Evolutionary conservation across 37 sponge, comb jelly and placozoan genomes (phyloP).

Genomic region (Halichondria panicea): DNA sequence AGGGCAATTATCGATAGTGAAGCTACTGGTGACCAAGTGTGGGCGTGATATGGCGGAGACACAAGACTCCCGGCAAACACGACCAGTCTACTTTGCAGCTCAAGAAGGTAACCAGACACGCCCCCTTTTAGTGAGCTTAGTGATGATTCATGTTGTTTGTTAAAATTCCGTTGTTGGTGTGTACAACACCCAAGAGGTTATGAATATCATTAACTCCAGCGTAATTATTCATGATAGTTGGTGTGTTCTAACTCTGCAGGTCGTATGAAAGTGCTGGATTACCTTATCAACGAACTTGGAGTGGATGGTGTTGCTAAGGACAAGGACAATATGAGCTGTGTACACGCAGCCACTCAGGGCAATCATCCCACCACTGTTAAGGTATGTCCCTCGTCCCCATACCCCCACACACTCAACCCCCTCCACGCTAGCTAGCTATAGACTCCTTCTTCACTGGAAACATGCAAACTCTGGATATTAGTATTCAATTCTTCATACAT

Average conservation of each 20-base stretch:
- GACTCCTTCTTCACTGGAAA: no score
- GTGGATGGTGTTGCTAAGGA: conserved; percentile 65
- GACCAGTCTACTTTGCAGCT: conserved; percentile 79
- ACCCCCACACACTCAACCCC: no score
- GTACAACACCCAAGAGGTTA: not conserved
- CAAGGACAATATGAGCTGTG: conserved; percentile 56
- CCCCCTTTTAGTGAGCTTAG: not conserved
- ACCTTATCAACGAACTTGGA: conserved; percentile 63
- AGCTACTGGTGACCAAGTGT: conserved; percentile 52
- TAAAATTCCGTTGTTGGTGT: not conserved
- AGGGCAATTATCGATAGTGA: conserved; percentile 73
- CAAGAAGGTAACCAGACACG: conserved; percentile 53
- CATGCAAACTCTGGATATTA: not conserved
- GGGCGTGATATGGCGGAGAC: conserved; percentile 56
- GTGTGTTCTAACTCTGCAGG: conserved; percentile 17
- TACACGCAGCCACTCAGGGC: conserved; percentile 80
- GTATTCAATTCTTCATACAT: not conserved
- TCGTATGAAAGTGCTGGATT: conserved; percentile 51
- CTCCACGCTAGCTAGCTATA: no score
- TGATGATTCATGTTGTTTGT: not conserved
- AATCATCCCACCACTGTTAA: conserved; percentile 51
- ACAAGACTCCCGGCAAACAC: conserved; percentile 54
- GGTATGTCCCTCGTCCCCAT: no score
- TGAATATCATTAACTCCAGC: not conserved
- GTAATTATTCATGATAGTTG: not conserved